Evolutionary conservation across 2,113 vertebrate species (phyloP).

Genomic region (Megalops atlanticus): DNA sequence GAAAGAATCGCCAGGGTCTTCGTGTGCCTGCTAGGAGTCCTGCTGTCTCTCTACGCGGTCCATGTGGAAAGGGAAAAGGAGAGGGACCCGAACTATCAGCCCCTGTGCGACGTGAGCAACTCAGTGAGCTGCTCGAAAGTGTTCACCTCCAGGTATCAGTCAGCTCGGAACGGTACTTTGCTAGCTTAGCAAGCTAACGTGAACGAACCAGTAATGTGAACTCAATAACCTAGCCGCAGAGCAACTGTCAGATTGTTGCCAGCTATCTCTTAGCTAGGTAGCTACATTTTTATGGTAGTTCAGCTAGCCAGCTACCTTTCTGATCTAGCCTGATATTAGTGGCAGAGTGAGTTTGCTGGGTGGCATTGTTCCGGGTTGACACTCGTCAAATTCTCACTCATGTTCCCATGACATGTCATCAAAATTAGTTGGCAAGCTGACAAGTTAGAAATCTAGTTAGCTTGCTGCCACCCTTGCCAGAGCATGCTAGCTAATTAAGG

Average conservation of each 20-base stretch:
- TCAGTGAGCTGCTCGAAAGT: constrained; percentile 92
- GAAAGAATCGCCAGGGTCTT: constrained; percentile 86
- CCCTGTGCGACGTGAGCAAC: constrained; percentile 88
- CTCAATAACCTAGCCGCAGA: background rate
- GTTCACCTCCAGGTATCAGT: constrained; percentile 92
- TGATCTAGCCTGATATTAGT: background rate
- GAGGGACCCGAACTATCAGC: constrained; percentile 79
- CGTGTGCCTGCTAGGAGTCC: constrained; percentile 85
- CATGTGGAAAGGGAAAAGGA: constrained; percentile 90
- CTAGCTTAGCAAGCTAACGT: constrained; percentile 32
- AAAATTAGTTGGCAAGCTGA: too few relatives aligned
- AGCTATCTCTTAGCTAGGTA: background rate
- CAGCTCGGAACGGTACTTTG: constrained; percentile 24
- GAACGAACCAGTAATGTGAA: constrained; percentile 38
- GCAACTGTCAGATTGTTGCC: background rate
- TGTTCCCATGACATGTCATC: too few relatives aligned
- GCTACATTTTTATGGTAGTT: background rate
- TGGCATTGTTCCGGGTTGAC: background rate
- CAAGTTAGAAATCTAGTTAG: too few relatives aligned
- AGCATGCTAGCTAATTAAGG: too few relatives aligned
- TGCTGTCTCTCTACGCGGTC: constrained; percentile 88
- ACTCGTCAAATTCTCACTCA: too few relatives aligned
- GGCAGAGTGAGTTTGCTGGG: background rate
- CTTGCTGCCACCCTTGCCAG: too few relatives aligned
- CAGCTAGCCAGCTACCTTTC: background rate